Conservation (phyloP, 1,140 invertebrate species). For the Armadillidium nasatum region DNA sequence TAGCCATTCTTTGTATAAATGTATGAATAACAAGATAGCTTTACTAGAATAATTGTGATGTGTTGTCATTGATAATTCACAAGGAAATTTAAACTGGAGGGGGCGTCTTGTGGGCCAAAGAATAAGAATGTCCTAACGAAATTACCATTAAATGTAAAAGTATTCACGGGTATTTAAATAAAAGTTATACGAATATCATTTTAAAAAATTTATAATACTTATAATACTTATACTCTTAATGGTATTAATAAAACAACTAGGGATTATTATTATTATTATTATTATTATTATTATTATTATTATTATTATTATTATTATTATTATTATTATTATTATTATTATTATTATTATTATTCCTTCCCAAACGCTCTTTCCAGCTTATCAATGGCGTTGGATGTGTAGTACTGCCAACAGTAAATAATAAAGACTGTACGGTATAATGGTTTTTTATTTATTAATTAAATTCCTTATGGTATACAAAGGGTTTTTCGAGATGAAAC, state of each 20-base stretch:
- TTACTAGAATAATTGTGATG: slow-evolving; percentile 4
- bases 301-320: not conserved
- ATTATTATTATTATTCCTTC: slow-evolving; percentile 1
- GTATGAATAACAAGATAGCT: not conserved
- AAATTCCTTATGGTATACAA: not conserved
- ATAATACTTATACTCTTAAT: too few species aligned
- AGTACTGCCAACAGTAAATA: slow-evolving; percentile 5
- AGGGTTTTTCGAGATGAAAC: not conserved
- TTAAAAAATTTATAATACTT: too few species aligned
- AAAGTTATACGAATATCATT: too few species aligned
- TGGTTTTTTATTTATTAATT: not conserved
- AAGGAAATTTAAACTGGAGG: not conserved
- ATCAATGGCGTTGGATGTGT: not conserved
- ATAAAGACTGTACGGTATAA: not conserved
- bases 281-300: slow-evolving; percentile 4
- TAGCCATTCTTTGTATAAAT: slow-evolving; percentile 4
- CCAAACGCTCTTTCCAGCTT: slow-evolving; percentile 3
- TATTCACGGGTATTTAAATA: too few species aligned
- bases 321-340: not conserved
- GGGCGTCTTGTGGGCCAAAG: too few species aligned
- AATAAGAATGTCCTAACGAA: too few species aligned
- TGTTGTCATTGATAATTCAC: not conserved
- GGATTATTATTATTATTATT: not conserved
- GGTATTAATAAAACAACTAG: too few species aligned
- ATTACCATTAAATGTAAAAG: too few species aligned